Evolutionary conservation across 2,888 invertebrate genomes (phyloP), one percentile per base, ranked within the genome.

Genomic region (Amphipyra berbera): DNA sequence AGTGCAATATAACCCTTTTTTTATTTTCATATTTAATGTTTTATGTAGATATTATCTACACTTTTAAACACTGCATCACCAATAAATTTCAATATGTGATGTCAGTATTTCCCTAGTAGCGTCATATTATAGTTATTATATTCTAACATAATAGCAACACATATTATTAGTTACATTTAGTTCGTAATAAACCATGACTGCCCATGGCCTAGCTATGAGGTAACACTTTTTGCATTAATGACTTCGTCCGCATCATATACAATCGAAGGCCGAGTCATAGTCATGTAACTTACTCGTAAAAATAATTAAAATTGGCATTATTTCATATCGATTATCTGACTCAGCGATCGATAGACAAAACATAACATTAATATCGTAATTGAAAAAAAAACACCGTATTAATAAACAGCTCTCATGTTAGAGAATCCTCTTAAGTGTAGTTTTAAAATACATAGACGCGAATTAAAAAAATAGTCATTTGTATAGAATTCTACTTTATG

Each of bases 131-230:
- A 46, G n/a, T 6, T 30, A 30, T n/a, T n/a, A 45, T n/a, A 21
- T 44, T 44, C 21, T 45, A 27, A 13, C 33, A 12, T 33, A 37
- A 48, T 48, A 14, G 14, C 10, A 53, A 50, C 63, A 42, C 13
- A 30, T 35, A 30, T 59, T 44, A 64, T 46, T 21, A 21, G 30
- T 45, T 67, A 56, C 14, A 59, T 50, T 42, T 47, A 70, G 57
- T 61, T 42, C 13, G 35, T 69, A 72, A 77, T 66, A 64, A 54
- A 62, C 61, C 68, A 60, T 71, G 74, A 52, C 49, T 68, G 68
- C 47, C 68, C 68, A 68, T 73, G 73, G 59, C 70, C 63, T 68
- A 60, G 52, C 64, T 61, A 40, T 64, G 59, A 69, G 49, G 47
- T 52, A 62, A 58, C 46, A 53, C 55, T 62, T 62, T 65, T 62